Conservation (phyloP, 2,797 vertebrate genomes). For the Ptychobarbus kaznakovi region DNA sequence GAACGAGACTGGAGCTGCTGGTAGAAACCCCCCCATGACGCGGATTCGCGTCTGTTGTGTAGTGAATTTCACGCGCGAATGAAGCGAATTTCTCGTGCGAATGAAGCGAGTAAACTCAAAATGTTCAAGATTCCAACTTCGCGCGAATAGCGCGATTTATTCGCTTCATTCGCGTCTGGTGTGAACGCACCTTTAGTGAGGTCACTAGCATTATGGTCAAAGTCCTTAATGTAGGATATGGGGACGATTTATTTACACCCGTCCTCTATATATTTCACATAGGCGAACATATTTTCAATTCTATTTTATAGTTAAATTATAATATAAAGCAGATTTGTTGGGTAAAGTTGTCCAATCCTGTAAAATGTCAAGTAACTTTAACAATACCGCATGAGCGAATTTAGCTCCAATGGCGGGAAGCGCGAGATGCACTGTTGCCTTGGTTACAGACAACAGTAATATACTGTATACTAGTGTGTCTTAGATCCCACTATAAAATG, state of each 20-base stretch:
- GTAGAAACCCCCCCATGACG: too few relatives aligned
- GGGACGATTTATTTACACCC: background rate
- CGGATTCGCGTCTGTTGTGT: too few relatives aligned
- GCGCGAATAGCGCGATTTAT: too few relatives aligned
- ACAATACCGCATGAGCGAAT: background rate
- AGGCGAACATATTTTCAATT: background rate
- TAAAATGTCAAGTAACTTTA: background rate
- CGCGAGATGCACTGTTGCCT: background rate
- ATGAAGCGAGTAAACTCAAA: too few relatives aligned
- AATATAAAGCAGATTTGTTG: background rate
- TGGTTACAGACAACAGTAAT: background rate
- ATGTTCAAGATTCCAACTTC: too few relatives aligned
- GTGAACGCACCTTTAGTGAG: background rate
- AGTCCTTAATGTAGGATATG: constrained; percentile 8
- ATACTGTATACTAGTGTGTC: background rate
- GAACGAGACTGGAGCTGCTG: too few relatives aligned
- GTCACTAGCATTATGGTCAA: background rate
- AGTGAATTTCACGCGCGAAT: too few relatives aligned
- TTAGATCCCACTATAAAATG: background rate
- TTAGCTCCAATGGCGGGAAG: background rate
- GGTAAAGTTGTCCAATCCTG: background rate
- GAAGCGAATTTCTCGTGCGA: too few relatives aligned
- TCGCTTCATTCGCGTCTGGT: too few relatives aligned
- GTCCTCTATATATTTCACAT: background rate
- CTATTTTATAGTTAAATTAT: background rate